phyloP scores from a whole-genome alignment of 2,113 vertebrate species.

The Typhlomys cinereus region DNA sequence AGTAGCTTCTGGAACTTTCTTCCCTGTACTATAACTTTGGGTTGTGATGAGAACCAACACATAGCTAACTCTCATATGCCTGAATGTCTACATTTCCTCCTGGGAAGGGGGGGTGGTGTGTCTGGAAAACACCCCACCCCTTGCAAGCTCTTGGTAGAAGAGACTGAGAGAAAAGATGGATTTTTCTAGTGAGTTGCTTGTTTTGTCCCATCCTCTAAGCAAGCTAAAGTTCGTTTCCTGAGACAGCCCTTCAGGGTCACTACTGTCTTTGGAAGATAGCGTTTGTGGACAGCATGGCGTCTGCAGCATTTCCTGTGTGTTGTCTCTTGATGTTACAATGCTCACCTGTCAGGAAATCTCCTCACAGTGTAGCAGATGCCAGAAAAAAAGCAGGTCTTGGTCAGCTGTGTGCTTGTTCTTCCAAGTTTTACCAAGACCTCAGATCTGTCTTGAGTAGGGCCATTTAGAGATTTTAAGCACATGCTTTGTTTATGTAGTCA shows the following conservation, averaged over 20 bases:
- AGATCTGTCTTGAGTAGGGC: background rate
- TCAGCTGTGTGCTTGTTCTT: background rate
- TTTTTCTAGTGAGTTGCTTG: background rate
- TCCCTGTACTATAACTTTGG: background rate
- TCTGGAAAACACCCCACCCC: background rate
- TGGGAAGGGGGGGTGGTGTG: background rate
- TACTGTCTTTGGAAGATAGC: background rate
- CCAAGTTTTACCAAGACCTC: background rate
- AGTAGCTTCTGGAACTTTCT: background rate
- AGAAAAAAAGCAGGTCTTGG: background rate
- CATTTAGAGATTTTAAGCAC: background rate
- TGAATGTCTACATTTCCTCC: background rate
- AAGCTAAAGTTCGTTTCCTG: background rate
- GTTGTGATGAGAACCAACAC: background rate
- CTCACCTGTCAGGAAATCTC: constrained; percentile 24
- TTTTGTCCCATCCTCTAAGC: background rate
- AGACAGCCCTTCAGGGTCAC: background rate
- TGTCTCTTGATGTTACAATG: constrained; percentile 5
- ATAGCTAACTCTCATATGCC: background rate
- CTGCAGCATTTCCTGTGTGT: constrained; percentile 59
- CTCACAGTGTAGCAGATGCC: background rate
- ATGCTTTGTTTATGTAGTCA: background rate
- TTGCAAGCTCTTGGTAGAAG: background rate
- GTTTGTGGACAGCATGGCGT: constrained; percentile 18
- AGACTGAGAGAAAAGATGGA: background rate